These are phyloP conservation scores for Synanthedon tipuliformis DNA, from an alignment of 2,888 invertebrate genomes.

Conservation along the genomic window DNA sequence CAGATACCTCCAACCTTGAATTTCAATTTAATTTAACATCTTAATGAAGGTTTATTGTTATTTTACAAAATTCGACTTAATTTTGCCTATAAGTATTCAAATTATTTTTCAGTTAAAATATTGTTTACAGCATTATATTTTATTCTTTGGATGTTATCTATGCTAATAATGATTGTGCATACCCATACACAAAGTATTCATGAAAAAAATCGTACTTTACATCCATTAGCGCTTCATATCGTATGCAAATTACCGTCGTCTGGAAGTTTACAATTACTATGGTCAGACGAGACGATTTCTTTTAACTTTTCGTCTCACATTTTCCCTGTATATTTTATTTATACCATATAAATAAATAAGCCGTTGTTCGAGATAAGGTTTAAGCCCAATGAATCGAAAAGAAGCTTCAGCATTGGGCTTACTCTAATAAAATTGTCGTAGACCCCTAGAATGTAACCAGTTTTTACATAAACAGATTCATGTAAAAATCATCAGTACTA, in stretches of 20 bases:
- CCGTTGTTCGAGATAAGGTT: too few relatives aligned
- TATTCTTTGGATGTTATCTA: constrained; percentile 41
- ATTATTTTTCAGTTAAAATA: background rate
- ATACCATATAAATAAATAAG: constrained; percentile 11
- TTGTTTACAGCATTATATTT: constrained; percentile 8
- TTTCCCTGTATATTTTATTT: constrained; percentile 43
- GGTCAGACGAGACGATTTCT: constrained; percentile 27
- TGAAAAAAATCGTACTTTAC: constrained; percentile 45
- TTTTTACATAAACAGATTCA: too few relatives aligned
- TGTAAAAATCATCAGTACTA: too few relatives aligned
- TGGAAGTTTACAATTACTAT: constrained; percentile 41
- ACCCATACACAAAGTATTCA: constrained; percentile 40
- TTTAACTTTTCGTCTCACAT: constrained; percentile 40
- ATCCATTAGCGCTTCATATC: constrained; percentile 59
- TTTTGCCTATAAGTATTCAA: too few relatives aligned
- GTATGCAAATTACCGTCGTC: constrained; percentile 56
- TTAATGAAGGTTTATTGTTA: too few relatives aligned
- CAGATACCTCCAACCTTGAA: too few relatives aligned
- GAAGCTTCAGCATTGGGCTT: too few relatives aligned
- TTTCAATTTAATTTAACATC: too few relatives aligned
- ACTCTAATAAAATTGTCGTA: too few relatives aligned
- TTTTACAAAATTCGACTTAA: too few relatives aligned
- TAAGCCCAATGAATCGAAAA: too few relatives aligned
- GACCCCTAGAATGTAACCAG: too few relatives aligned
- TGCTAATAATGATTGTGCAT: constrained; percentile 45